Conservation (phyloP, 1,140 invertebrate species). For the Leptinotarsa defecta region DNA sequence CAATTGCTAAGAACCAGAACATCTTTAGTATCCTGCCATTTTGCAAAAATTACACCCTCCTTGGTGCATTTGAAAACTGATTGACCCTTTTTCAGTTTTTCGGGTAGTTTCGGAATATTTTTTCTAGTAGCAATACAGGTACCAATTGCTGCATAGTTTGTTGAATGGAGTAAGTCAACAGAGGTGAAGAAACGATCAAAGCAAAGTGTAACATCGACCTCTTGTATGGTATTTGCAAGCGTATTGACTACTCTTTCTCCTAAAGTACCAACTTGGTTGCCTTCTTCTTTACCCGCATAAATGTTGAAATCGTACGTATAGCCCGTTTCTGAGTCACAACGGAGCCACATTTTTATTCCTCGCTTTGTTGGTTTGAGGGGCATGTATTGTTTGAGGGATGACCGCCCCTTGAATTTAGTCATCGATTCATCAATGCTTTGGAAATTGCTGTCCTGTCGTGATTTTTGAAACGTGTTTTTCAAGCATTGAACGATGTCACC, state of each 20-base stretch:
- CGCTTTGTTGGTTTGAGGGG: constrained; percentile 51
- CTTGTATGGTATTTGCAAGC: constrained; percentile 33
- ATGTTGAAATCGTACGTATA: constrained; percentile 48
- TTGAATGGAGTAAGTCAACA: neutral
- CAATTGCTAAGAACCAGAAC: constrained; percentile 41
- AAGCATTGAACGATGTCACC: constrained; percentile 32
- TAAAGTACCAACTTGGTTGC: constrained; percentile 30
- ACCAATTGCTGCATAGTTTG: constrained; percentile 29
- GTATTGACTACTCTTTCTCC: constrained; percentile 44
- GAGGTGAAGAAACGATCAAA: constrained; percentile 35
- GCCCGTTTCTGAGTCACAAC: constrained; percentile 44
- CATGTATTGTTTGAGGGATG: constrained; percentile 48
- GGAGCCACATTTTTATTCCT: constrained; percentile 52
- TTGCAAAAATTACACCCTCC: constrained; percentile 29
- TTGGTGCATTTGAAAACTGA: constrained; percentile 1
- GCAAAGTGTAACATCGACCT: constrained; percentile 30
- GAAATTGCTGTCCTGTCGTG: constrained; percentile 25
- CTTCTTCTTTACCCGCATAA: constrained; percentile 42
- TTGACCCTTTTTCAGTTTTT: constrained; percentile 20
- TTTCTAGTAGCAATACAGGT: constrained; percentile 36
- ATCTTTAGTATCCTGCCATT: constrained; percentile 44
- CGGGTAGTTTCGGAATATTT: constrained; percentile 29
- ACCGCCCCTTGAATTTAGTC: constrained; percentile 45
- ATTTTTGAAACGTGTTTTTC: constrained; percentile 40
- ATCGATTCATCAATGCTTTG: constrained; percentile 39